Evolutionary conservation across 2,797 vertebrate species (phyloP).

Genomic region (Rallus crepitans): DNA sequence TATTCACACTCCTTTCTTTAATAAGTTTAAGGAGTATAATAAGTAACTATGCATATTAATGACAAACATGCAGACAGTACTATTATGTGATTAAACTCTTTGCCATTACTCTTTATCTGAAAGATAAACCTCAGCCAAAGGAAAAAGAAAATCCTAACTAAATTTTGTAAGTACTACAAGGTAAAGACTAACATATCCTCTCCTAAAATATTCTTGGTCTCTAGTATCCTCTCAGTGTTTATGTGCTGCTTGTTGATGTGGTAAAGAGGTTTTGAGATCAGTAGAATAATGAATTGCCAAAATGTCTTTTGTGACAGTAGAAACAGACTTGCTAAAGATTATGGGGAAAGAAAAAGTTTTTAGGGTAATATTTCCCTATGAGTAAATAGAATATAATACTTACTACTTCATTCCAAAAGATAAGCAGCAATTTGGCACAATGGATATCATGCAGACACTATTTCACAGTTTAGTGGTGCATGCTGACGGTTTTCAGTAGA

Average conservation of each 20-base stretch:
- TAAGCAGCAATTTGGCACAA: slow-evolving; percentile 69
- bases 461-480: slow-evolving; percentile 92
- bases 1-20: neutral
- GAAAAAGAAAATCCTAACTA: slow-evolving; percentile 18
- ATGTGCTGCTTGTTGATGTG: neutral
- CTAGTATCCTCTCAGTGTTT: neutral
- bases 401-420: slow-evolving; percentile 57
- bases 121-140: slow-evolving; percentile 19
- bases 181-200: neutral
- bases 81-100: slow-evolving; percentile 4
- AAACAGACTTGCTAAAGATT: neutral
- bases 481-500: slow-evolving; percentile 78
- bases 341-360: slow-evolving; percentile 30
- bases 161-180: neutral
- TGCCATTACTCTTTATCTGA: neutral
- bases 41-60: neutral
- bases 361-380: slow-evolving; percentile 17
- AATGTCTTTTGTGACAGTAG: neutral
- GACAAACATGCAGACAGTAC: neutral
- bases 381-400: slow-evolving; percentile 57
- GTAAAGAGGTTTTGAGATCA: neutral
- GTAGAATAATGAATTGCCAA: neutral
- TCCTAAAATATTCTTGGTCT: neutral
- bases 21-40: neutral
- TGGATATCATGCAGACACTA: slow-evolving; percentile 79